phyloP scores from a whole-genome alignment of 2,888 invertebrate genomes.

The Petrolisthes cinctipes region DNA sequence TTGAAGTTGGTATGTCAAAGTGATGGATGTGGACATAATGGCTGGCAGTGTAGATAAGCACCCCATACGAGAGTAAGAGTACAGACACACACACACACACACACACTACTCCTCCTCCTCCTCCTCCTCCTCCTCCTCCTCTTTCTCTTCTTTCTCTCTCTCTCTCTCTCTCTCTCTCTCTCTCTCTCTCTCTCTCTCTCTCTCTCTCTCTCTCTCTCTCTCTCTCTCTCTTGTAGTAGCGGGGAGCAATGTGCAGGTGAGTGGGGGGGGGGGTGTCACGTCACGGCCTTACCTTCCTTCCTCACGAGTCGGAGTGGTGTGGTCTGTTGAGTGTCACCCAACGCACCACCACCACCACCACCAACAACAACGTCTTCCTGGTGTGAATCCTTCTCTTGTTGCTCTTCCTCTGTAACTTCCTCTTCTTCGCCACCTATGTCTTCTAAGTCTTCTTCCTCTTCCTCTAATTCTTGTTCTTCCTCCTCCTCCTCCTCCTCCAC shows the following conservation, averaged over 20 bases:
- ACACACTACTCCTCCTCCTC: constrained; percentile 26
- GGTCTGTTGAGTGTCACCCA: constrained; percentile 1
- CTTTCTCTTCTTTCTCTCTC: neutral
- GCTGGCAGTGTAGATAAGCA: too few species aligned
- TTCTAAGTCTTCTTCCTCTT: neutral
- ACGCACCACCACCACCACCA: neutral
- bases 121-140: constrained; percentile 15
- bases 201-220: neutral
- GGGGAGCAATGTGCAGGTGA: too few species aligned
- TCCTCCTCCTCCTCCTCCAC: neutral
- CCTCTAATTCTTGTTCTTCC: neutral
- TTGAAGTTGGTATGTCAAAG: too few species aligned
- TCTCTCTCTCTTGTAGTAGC: neutral
- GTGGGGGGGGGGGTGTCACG: too few species aligned
- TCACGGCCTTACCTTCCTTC: constrained; percentile 12
- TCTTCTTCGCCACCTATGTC: neutral
- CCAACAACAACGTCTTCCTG: neutral
- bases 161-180: neutral
- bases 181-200: neutral
- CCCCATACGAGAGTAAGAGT: too few species aligned
- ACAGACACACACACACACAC: too few species aligned
- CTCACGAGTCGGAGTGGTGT: neutral
- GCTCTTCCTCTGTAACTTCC: constrained; percentile 22
- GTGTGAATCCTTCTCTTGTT: constrained; percentile 1
- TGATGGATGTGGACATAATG: too few species aligned